phyloP scores from a whole-genome alignment of 2,113 vertebrate species.

The Gadus macrocephalus region DNA sequence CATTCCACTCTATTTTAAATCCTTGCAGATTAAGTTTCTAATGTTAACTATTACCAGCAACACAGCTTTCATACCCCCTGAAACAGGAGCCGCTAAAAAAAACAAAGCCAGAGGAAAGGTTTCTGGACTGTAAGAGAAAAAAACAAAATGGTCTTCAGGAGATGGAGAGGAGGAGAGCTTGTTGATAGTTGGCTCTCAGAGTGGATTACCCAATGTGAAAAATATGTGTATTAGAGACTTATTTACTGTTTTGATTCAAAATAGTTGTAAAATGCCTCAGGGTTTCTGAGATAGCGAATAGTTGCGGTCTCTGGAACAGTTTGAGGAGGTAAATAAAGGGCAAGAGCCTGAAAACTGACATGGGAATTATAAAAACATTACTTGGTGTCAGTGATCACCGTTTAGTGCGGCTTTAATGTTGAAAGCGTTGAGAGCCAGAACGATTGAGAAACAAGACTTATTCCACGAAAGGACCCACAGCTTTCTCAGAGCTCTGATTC shows the following conservation, averaged over 20 bases:
- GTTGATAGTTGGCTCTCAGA: constrained; percentile 2
- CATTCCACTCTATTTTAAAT: no score
- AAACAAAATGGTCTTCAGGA: constrained; percentile 22
- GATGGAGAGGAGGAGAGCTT: neutral
- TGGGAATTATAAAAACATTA: neutral
- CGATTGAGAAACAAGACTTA: neutral
- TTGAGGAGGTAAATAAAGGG: neutral
- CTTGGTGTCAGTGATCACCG: neutral
- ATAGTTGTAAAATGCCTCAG: neutral
- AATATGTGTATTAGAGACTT: neutral
- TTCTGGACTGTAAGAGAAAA: constrained; percentile 1
- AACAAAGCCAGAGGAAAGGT: constrained; percentile 28
- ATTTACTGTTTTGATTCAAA: neutral
- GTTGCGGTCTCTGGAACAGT: neutral
- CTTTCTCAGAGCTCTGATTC: neutral
- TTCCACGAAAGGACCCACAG: neutral
- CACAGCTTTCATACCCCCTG: constrained; percentile 28
- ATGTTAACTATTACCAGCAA: constrained; percentile 32
- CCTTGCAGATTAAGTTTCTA: neutral
- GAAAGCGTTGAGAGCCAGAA: constrained; percentile 5
- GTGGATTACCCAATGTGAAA: neutral
- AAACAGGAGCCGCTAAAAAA: constrained; percentile 31
- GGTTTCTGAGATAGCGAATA: neutral
- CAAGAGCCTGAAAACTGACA: neutral
- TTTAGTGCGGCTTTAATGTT: constrained; percentile 10